Evolutionary conservation across 1,140 invertebrate genomes (phyloP).

Genomic region (Wasmannia auropunctata): DNA sequence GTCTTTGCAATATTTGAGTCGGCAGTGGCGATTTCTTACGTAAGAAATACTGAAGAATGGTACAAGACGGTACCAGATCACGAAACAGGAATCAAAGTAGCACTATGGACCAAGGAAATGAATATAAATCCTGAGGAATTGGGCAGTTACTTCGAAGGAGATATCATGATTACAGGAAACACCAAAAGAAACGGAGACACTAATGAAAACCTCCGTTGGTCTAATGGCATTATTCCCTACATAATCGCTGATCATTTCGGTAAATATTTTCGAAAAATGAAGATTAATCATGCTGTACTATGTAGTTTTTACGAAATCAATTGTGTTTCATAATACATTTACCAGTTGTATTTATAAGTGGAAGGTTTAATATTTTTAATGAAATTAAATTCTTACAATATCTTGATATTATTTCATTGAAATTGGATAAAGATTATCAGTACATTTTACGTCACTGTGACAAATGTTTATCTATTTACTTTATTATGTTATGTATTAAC

Average conservation of each 20-base stretch:
- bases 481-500: too few species aligned
- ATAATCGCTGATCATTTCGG: slow-evolving; percentile 88
- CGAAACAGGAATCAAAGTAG: slow-evolving; percentile 85
- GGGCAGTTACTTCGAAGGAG: slow-evolving; percentile 90
- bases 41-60: slow-evolving; percentile 77
- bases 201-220: not conserved
- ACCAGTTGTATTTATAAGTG: not conserved
- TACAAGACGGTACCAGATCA: slow-evolving; percentile 79
- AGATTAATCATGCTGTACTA: too few species aligned
- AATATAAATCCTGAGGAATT: slow-evolving; percentile 90
- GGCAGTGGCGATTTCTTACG: slow-evolving; percentile 76
- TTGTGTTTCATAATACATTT: not conserved
- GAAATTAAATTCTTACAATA: too few species aligned
- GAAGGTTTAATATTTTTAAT: too few species aligned
- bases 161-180: slow-evolving; percentile 83
- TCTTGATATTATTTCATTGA: too few species aligned
- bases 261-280: slow-evolving; percentile 77
- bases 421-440: too few species aligned
- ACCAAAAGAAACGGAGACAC: not conserved
- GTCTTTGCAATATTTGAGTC: slow-evolving; percentile 81
- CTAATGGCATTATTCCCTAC: slow-evolving; percentile 86
- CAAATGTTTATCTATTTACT: too few species aligned
- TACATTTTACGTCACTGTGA: too few species aligned
- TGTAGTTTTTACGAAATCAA: not conserved
- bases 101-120: slow-evolving; percentile 86